Evolutionary conservation across 2,888 invertebrate species (phyloP).

Genomic region (Leptarthrus brevirostris): DNA sequence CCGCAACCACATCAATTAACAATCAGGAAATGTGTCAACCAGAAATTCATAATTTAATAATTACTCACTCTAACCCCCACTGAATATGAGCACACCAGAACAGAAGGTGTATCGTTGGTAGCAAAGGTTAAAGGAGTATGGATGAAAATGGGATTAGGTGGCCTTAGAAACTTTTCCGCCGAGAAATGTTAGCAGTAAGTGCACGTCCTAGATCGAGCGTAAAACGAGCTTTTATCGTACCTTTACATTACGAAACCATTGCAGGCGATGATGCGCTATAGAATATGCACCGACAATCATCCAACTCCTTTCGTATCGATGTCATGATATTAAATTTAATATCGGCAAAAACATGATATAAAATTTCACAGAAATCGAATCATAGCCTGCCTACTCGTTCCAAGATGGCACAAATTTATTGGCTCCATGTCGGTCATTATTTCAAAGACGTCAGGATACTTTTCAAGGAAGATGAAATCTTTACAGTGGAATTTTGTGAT

Average conservation of each 20-base stretch:
- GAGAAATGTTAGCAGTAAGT: background rate
- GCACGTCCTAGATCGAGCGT: background rate
- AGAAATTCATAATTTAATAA: slow-evolving; percentile 46
- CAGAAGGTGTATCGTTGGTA: background rate
- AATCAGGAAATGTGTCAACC: slow-evolving; percentile 44
- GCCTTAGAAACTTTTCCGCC: background rate
- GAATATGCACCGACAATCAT: background rate
- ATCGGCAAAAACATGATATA: slow-evolving; percentile 31
- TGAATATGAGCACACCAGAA: background rate
- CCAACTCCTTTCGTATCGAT: background rate
- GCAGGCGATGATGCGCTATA: background rate
- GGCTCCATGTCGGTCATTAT: slow-evolving; percentile 27
- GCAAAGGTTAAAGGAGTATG: background rate
- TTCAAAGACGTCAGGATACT: slow-evolving; percentile 20
- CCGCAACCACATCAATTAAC: slow-evolving; percentile 43
- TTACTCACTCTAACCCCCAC: background rate
- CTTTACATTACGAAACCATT: background rate
- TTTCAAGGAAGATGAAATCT: background rate
- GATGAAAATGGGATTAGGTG: background rate
- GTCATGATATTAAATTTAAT: slow-evolving; percentile 33
- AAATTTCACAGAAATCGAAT: slow-evolving; percentile 35
- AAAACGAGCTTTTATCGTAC: background rate
- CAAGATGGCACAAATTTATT: slow-evolving; percentile 1
- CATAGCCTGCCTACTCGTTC: slow-evolving; percentile 14
- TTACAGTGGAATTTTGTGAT: background rate